phyloP scores from a whole-genome alignment of 2,113 vertebrate genomes.

The Etia nguti region DNA sequence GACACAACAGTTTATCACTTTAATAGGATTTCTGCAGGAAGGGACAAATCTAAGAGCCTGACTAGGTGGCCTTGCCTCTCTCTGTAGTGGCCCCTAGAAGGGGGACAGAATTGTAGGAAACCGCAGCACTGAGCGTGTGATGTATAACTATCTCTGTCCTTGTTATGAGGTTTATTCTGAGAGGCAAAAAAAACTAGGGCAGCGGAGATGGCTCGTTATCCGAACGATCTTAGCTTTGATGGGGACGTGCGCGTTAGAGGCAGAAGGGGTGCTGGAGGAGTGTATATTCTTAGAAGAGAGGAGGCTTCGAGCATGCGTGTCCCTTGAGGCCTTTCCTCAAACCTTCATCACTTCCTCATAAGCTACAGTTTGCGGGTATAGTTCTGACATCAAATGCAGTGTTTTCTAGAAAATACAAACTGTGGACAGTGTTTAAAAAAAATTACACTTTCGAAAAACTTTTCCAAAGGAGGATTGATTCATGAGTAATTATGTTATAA shows the following conservation, averaged over 20 bases:
- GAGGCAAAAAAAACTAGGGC: slow-evolving; percentile 40
- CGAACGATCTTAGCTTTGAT: slow-evolving; percentile 57
- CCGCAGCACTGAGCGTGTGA: slow-evolving; percentile 12
- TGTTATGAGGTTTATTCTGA: slow-evolving; percentile 54
- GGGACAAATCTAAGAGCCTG: slow-evolving; percentile 30
- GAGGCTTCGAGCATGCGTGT: not conserved
- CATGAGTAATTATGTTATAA: not conserved
- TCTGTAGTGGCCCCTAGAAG: slow-evolving; percentile 34
- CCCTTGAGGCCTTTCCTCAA: slow-evolving; percentile 27
- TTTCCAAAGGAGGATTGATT: not conserved
- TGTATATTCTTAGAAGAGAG: slow-evolving; percentile 40
- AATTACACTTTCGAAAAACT: not conserved
- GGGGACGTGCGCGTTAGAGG: slow-evolving; percentile 21
- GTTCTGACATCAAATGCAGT: not conserved
- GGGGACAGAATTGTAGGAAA: not conserved
- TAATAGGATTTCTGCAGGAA: slow-evolving; percentile 57
- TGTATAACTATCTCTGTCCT: slow-evolving; percentile 34
- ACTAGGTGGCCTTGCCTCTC: slow-evolving; percentile 35
- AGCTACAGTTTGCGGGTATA: not conserved
- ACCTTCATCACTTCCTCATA: not conserved
- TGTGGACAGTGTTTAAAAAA: not conserved
- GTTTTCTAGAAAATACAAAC: not conserved
- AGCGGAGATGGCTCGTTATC: slow-evolving; percentile 63
- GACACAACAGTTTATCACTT: slow-evolving; percentile 53
- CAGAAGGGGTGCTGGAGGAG: slow-evolving; percentile 23